Evolutionary conservation across 2,888 invertebrate species (phyloP).

Genomic region (Odontomyia ornata): DNA sequence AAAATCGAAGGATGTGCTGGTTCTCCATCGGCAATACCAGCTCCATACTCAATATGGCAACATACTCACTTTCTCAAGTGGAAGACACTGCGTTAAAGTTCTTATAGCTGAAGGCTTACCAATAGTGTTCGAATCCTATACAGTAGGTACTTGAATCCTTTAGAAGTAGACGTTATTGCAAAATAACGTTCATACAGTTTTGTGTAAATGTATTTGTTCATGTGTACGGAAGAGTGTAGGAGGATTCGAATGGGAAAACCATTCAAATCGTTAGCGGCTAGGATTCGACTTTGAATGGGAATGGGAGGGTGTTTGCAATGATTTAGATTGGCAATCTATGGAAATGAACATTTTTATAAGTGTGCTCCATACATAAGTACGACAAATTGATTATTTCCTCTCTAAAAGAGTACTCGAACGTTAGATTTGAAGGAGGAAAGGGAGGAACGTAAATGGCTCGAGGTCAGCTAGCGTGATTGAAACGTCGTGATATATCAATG

Average conservation of each 20-base stretch:
- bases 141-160: no score
- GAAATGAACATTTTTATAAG: background rate
- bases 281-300: no score
- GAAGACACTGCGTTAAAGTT: background rate
- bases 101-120: background rate
- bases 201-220: no score
- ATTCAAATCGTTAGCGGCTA: background rate
- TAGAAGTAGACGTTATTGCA: background rate
- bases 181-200: no score
- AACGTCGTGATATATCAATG: no score
- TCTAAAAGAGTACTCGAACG: no score
- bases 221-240: background rate
- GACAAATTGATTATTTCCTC: background rate
- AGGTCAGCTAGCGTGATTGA: no score
- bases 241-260: background rate
- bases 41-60: background rate
- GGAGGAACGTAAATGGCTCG: no score
- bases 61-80: background rate
- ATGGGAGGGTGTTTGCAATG: background rate
- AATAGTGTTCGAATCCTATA: background rate
- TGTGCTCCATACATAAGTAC: no score
- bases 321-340: background rate
- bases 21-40: no score
- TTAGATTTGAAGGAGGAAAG: no score
- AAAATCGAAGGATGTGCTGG: background rate